Conservation (phyloP, 64 coral and sea anemone species). For the Pocillopora verrucosa region DNA sequence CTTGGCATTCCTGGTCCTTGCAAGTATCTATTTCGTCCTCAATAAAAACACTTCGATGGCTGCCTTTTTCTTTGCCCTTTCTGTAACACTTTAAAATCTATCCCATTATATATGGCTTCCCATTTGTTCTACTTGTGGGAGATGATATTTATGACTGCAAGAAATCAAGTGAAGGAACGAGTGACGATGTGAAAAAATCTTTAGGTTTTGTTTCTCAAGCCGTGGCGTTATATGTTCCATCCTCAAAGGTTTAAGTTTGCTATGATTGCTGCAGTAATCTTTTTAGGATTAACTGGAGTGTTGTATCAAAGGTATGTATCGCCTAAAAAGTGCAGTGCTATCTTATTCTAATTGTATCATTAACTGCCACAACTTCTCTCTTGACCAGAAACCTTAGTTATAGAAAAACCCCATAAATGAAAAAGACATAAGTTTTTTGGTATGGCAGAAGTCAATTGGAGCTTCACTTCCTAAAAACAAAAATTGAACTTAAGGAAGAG, state of each 20-base stretch:
- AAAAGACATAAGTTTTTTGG: no score
- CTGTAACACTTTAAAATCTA: conserved; percentile 99
- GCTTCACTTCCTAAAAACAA: no score
- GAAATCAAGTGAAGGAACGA: not conserved
- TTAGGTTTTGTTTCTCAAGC: not conserved
- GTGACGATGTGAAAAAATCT: not conserved
- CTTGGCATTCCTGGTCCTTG: conserved; percentile 73
- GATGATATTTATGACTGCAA: not conserved
- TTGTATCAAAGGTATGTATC: conserved; percentile 63
- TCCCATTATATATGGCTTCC: conserved; percentile 92
- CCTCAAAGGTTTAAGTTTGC: conserved; percentile 69
- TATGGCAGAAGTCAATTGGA: no score
- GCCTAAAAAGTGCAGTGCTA: not conserved
- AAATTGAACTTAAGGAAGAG: no score
- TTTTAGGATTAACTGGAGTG: conserved; percentile 48
- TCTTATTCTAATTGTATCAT: not conserved
- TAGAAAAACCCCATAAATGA: no score
- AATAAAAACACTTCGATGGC: conserved; percentile 27
- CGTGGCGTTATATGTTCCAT: conserved; percentile 24
- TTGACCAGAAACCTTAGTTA: no score
- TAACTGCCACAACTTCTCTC: no score
- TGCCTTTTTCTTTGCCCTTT: conserved; percentile 64
- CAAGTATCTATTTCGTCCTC: conserved; percentile 72
- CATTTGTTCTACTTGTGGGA: conserved; percentile 74
- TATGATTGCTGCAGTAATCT: conserved; percentile 42